Percentiles rank a stretch among this genome's conserved stretches.
phyloP scores from a whole-genome alignment of 1,140 invertebrate genomes.

The Calephelis virginiensis region DNA sequence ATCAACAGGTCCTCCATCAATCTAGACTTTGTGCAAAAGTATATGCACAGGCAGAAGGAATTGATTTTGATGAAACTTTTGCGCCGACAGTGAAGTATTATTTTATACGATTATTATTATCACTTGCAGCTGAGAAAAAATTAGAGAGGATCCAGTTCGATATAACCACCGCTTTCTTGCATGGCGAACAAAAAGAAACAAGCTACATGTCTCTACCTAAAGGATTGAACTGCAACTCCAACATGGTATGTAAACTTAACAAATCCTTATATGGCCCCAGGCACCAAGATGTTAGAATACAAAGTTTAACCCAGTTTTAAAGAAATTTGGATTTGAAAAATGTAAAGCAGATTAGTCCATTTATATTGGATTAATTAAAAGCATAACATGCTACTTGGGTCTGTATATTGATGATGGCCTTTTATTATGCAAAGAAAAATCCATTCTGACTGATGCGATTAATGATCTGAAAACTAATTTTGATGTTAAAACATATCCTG shows the following conservation, averaged over 20 bases:
- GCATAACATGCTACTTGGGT: conserved; percentile 18
- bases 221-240: conserved; percentile 6
- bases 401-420: conserved; percentile 21
- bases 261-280: conserved; percentile 34
- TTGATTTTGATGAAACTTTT: conserved; percentile 71
- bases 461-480: conserved; percentile 1
- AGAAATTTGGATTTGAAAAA: conserved; percentile 34
- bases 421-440: conserved; percentile 9
- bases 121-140: conserved; percentile 47
- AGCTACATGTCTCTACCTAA: conserved; percentile 18
- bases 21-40: conserved; percentile 38
- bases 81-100: conserved; percentile 54
- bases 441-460: background rate
- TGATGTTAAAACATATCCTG: too few relatives aligned
- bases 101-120: conserved; percentile 55
- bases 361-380: conserved; percentile 29
- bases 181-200: conserved; percentile 33
- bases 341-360: conserved; percentile 34
- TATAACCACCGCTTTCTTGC: conserved; percentile 66
- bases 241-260: conserved; percentile 28
- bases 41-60: conserved; percentile 35
- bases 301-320: conserved; percentile 19
- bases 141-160: conserved; percentile 63
- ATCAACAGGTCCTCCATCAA: conserved; percentile 19
- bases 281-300: conserved; percentile 25